Percentiles rank a stretch among this genome's conserved stretches.
Evolutionary conservation across 30 jellyfish, hydroid and myxozoan genomes (phyloP).

Genomic region (Chrysaora quinquecirrha): DNA sequence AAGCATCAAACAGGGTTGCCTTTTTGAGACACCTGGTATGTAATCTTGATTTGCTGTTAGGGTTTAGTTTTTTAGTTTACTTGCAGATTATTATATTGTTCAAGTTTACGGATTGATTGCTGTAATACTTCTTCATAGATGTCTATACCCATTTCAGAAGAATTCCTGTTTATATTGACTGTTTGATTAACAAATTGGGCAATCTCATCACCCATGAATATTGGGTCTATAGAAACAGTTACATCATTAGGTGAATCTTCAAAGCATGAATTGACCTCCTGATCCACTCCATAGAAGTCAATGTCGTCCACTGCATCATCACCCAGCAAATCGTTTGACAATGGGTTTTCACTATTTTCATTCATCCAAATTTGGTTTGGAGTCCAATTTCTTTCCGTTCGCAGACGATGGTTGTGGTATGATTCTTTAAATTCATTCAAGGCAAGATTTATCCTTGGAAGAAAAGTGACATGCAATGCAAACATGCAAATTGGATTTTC

Average conservation of each 20-base stretch:
- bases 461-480: not conserved
- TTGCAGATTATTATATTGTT: not conserved
- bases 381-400: conserved; percentile 20
- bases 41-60: too few species aligned
- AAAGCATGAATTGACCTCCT: not conserved
- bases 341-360: not conserved
- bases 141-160: conserved; percentile 33
- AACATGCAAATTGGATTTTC: conserved; percentile 6
- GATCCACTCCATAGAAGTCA: conserved; percentile 7
- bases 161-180: conserved; percentile 28
- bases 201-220: not conserved
- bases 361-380: conserved; percentile 28
- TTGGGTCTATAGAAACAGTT: not conserved
- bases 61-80: not conserved
- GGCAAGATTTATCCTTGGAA: not conserved
- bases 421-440: not conserved
- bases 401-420: conserved; percentile 23
- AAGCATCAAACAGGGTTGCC: not conserved
- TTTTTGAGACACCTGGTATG: too few species aligned
- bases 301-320: conserved; percentile 11
- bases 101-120: not conserved
- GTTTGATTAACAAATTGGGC: conserved; percentile 5
- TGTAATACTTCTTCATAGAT: not conserved
- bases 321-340: not conserved
- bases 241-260: not conserved